Conservation (phyloP, 2,888 invertebrate species). For the Hipparchia sbordonii region DNA sequence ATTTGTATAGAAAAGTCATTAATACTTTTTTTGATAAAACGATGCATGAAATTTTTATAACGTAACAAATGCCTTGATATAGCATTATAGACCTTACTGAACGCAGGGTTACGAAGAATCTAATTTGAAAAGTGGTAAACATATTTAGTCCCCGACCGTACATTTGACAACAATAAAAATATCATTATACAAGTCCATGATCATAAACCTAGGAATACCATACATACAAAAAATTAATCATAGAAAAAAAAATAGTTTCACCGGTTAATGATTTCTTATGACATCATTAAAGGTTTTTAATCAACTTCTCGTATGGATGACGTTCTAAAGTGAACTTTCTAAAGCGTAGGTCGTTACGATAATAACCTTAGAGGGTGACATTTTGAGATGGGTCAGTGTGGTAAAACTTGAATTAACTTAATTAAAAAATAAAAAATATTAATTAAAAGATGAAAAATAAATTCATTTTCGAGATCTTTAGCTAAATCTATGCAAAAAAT, state of each 20-base stretch:
- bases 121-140: no score
- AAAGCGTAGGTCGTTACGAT: conserved; percentile 35
- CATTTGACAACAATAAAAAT: not conserved
- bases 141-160: no score
- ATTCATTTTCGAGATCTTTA: no score
- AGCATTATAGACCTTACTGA: no score
- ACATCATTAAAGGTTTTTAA: conserved; percentile 35
- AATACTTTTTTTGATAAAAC: no score
- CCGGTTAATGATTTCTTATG: conserved; percentile 31
- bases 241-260: conserved; percentile 22
- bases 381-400: not conserved
- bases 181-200: not conserved
- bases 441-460: no score
- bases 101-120: no score
- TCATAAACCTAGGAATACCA: not conserved
- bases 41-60: no score
- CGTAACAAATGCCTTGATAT: no score
- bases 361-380: not conserved
- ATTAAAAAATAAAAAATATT: no score
- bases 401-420: not conserved
- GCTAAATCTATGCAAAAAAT: no score
- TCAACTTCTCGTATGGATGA: conserved; percentile 29
- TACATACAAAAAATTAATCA: conserved; percentile 25
- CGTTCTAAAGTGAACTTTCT: conserved; percentile 32
- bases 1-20: no score